These are phyloP conservation scores for Glaucopsyche alexis DNA, from an alignment of 2,888 invertebrate species.

Conservation along the genomic window DNA sequence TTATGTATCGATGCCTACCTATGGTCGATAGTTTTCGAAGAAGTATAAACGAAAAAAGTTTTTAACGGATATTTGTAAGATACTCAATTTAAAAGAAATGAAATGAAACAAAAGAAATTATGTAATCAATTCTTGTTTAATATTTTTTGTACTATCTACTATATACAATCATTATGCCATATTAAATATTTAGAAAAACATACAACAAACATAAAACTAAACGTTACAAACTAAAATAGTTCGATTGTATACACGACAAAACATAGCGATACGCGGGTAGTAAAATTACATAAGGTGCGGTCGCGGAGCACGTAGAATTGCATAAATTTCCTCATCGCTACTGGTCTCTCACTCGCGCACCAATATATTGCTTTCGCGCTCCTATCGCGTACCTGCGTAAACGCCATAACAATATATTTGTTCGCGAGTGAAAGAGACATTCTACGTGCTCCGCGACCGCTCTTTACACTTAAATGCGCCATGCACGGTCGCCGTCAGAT, in stretches of 20 bases:
- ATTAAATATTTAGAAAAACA: constrained; percentile 71
- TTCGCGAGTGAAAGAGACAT: no score
- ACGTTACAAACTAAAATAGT: constrained; percentile 51
- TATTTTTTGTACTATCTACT: constrained; percentile 78
- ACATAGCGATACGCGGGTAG: neutral
- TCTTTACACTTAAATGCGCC: neutral
- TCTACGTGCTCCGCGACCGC: no score
- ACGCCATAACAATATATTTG: no score
- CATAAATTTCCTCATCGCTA: no score
- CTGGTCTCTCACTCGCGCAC: no score
- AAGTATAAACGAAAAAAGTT: constrained; percentile 42
- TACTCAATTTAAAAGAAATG: no score
- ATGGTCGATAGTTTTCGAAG: constrained; percentile 58
- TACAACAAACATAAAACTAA: constrained; percentile 69
- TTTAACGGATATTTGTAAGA: neutral
- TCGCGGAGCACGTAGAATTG: no score
- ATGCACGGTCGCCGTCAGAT: no score
- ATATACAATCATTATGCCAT: constrained; percentile 67
- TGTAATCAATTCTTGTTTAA: constrained; percentile 63
- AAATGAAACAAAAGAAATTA: constrained; percentile 37
- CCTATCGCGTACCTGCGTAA: no score
- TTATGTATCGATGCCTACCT: constrained; percentile 59
- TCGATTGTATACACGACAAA: constrained; percentile 32
- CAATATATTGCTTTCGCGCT: no score
- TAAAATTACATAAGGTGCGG: constrained; percentile 2